Percentiles rank a stretch among this genome's conserved stretches.
Evolutionary conservation across 2,113 vertebrate species (phyloP).

Genomic region (Xenopus borealis): DNA sequence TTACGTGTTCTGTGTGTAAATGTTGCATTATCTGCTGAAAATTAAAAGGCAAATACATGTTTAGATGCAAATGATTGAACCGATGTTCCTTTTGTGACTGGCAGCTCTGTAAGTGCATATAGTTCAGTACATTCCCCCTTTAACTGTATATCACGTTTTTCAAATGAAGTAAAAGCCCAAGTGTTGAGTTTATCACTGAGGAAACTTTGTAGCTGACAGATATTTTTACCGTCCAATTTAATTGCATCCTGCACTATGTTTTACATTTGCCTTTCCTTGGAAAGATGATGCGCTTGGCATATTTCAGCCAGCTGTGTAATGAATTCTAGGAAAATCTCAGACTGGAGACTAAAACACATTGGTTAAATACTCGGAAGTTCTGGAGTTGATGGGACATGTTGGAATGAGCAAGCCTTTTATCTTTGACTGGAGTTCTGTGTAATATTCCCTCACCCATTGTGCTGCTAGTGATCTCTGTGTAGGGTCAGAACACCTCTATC

Average conservation of each 20-base stretch:
- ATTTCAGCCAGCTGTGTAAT: slow-evolving; percentile 29
- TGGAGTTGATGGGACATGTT: slow-evolving; percentile 12
- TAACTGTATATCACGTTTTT: too few relatives aligned
- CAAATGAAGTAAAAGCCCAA: too few relatives aligned
- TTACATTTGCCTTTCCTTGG: slow-evolving; percentile 5
- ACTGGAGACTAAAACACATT: slow-evolving; percentile 19
- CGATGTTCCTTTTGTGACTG: slow-evolving; percentile 72
- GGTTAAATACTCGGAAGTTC: slow-evolving; percentile 9
- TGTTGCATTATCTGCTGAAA: slow-evolving; percentile 52
- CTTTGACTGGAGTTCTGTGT: background rate
- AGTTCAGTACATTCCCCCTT: too few relatives aligned
- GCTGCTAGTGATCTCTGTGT: slow-evolving; percentile 5
- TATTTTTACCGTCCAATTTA: too few relatives aligned
- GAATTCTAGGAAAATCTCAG: slow-evolving; percentile 21
- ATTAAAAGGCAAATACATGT: slow-evolving; percentile 45
- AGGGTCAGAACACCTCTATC: background rate
- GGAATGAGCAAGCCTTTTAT: slow-evolving; percentile 15
- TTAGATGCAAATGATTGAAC: slow-evolving; percentile 56
- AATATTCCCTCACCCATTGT: slow-evolving; percentile 4
- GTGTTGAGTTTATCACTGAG: too few relatives aligned
- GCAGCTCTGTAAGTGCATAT: too few relatives aligned
- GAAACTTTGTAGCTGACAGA: background rate
- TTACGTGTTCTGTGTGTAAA: slow-evolving; percentile 49
- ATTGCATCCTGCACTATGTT: slow-evolving; percentile 1
- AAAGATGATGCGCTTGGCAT: slow-evolving; percentile 15